Evolutionary conservation across 2,113 vertebrate species (phyloP).

Genomic region (Gymnobelideus leadbeateri): DNA sequence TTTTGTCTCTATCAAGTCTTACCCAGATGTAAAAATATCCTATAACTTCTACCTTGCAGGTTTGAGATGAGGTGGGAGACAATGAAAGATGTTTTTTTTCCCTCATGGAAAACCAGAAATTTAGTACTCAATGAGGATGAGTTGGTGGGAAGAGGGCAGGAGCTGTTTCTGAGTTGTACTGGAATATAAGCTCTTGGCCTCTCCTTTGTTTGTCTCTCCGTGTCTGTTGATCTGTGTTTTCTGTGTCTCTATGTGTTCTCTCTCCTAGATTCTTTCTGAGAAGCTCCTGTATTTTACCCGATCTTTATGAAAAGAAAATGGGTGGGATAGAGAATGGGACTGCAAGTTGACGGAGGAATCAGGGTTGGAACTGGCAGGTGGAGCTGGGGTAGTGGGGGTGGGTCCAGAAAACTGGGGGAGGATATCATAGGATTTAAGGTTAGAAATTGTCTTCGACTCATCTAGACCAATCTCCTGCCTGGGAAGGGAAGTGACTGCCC

Average conservation of each 20-base stretch:
- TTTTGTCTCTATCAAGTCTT: conserved; percentile 16
- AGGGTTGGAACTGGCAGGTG: not conserved
- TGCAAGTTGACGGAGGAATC: not conserved
- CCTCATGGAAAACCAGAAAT: not conserved
- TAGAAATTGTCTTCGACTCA: not conserved
- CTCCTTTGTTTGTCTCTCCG: not conserved
- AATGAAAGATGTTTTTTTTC: not conserved
- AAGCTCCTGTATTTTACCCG: not conserved
- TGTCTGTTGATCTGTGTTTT: not conserved
- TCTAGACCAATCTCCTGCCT: not conserved
- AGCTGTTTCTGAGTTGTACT: not conserved
- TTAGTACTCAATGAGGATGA: not conserved
- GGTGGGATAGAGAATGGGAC: not conserved
- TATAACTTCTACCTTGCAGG: not conserved
- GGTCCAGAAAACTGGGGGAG: not conserved
- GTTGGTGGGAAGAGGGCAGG: not conserved
- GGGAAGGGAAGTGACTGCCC: not conserved
- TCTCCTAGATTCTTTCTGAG: not conserved
- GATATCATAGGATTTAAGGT: not conserved
- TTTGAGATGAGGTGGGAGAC: not conserved
- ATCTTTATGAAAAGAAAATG: conserved; percentile 53
- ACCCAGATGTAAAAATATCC: not conserved
- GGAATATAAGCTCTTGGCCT: not conserved
- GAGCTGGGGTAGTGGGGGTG: not conserved
- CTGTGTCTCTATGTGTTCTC: not conserved